A percentile compares a stretch with the other conserved stretches of the same genome.
Conservation (phyloP, 1,140 invertebrate genomes). For the Drosophila littoralis region DNA sequence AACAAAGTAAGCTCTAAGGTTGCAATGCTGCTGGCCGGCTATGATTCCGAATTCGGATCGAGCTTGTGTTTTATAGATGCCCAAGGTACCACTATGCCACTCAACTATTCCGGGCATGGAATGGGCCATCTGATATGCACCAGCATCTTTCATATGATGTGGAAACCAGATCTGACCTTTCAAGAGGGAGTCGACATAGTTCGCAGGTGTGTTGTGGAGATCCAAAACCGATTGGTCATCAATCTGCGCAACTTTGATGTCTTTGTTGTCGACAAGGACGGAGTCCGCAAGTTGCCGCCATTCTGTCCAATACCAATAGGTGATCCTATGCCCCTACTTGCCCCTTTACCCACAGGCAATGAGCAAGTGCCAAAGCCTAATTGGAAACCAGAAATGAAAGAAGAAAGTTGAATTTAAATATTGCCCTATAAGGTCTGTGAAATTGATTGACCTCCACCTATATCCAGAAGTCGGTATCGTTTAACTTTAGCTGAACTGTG, state of each 20-base stretch:
- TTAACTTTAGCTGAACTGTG: neutral
- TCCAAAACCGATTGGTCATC: conserved; percentile 94
- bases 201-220: conserved; percentile 93
- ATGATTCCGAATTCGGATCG: conserved; percentile 90
- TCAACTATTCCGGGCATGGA: conserved; percentile 96
- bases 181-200: conserved; percentile 92
- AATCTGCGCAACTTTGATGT: conserved; percentile 96
- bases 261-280: conserved; percentile 92
- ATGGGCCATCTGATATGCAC: conserved; percentile 95
- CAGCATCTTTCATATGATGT: conserved; percentile 94
- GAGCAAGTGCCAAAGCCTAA: no score
- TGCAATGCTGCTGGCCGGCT: conserved; percentile 81
- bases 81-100: conserved; percentile 90
- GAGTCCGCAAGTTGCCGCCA: conserved; percentile 75
- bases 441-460: neutral
- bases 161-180: conserved; percentile 90
- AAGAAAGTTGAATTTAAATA: no score
- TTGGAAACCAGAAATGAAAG: no score
- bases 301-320: no score
- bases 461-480: neutral
- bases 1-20: conserved; percentile 87
- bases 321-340: no score
- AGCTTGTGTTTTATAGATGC: conserved; percentile 94
- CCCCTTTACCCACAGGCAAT: no score
- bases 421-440: neutral